Percentiles rank a stretch among this genome's conserved stretches.
Conservation (phyloP, 2,113 vertebrate genomes). For the Mungos mungo region DNA sequence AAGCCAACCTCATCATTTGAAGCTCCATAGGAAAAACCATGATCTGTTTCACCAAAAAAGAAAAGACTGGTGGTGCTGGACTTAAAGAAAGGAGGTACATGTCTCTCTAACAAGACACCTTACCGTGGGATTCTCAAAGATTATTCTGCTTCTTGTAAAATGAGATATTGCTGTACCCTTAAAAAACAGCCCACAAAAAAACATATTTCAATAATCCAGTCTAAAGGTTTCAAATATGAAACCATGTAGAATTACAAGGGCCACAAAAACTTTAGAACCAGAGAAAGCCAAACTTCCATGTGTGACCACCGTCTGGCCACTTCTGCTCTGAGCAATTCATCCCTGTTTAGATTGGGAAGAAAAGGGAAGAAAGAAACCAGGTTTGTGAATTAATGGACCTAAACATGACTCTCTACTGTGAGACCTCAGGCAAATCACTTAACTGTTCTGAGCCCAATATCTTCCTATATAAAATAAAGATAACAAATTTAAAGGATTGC, state of each 20-base stretch:
- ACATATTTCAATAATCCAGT: not conserved
- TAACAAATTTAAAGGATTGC: not conserved
- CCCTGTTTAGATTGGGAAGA: not conserved
- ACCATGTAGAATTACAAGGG: not conserved
- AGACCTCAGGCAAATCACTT: not conserved
- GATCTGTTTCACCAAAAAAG: not conserved
- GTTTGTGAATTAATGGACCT: not conserved
- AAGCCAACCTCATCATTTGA: not conserved
- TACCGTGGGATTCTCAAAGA: not conserved
- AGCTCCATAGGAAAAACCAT: not conserved
- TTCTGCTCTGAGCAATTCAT: not conserved
- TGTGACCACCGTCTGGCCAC: not conserved
- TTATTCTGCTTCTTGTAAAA: conserved; percentile 14
- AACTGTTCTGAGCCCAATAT: not conserved
- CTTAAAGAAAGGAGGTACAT: not conserved
- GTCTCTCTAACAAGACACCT: not conserved
- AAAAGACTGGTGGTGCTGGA: not conserved
- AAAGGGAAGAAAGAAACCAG: not conserved
- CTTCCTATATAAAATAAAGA: not conserved
- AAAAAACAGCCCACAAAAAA: not conserved
- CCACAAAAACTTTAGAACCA: not conserved
- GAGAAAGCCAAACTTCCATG: not conserved
- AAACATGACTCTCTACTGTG: not conserved
- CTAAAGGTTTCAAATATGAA: not conserved
- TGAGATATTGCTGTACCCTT: not conserved